These are phyloP conservation scores for Euwallacea fornicatus DNA, from an alignment of 1,140 invertebrate genomes.

Conservation along the genomic window DNA sequence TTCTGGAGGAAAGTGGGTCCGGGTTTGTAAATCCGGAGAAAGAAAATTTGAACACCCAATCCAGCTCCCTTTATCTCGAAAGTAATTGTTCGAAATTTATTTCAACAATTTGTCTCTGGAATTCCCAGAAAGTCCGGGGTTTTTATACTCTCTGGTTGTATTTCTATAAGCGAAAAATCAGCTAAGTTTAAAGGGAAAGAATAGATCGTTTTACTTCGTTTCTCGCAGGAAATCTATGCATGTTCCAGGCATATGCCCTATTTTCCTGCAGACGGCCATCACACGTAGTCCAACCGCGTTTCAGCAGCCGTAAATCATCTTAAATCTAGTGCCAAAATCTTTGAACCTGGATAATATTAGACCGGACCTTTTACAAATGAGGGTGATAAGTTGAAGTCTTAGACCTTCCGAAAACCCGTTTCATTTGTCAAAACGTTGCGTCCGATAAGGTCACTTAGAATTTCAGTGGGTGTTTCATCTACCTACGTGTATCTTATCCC, in stretches of 20 bases:
- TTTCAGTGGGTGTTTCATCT: constrained; percentile 23
- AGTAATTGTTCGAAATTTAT: constrained; percentile 16
- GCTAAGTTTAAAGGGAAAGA: too few species aligned
- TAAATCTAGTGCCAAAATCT: constrained; percentile 20
- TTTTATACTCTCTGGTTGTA: background rate
- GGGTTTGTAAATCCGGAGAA: constrained; percentile 13
- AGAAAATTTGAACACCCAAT: constrained; percentile 15
- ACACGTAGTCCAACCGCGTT: background rate
- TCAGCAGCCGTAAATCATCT: constrained; percentile 23
- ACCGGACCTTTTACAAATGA: constrained; percentile 25
- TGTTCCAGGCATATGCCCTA: background rate
- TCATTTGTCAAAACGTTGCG: constrained; percentile 25
- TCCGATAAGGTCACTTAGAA: constrained; percentile 19
- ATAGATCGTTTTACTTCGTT: too few species aligned
- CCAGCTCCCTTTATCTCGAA: constrained; percentile 18
- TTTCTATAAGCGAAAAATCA: too few species aligned
- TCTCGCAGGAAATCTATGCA: too few species aligned
- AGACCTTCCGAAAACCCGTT: constrained; percentile 26
- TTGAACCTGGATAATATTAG: constrained; percentile 28
- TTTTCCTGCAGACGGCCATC: background rate
- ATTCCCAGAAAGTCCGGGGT: background rate
- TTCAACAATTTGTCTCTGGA: background rate
- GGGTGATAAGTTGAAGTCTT: constrained; percentile 25
- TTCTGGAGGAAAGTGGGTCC: background rate
- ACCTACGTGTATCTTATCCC: constrained; percentile 3